Conservation (phyloP, 2,888 invertebrate genomes). For the Atethmia centrago region DNA sequence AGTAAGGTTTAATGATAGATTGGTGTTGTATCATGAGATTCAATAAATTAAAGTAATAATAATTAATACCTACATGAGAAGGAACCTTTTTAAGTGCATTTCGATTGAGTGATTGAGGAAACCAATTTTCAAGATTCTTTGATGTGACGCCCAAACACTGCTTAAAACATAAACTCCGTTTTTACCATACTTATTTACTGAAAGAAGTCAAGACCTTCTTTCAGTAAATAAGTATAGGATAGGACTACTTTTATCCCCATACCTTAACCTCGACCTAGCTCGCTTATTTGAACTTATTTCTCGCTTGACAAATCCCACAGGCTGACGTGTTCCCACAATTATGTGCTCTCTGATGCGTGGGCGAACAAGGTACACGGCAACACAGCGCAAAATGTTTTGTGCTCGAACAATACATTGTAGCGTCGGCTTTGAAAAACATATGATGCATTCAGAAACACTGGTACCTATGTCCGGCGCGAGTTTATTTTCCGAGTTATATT, state of each 20-base stretch:
- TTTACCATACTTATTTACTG: not conserved
- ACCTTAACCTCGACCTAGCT: not conserved
- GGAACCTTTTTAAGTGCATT: not conserved
- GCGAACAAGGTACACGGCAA: not conserved
- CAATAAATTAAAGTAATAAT: too few species aligned
- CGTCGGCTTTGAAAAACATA: constrained; percentile 11
- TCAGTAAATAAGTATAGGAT: too few species aligned
- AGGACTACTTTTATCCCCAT: not conserved
- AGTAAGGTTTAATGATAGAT: not conserved
- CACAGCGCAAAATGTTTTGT: constrained; percentile 34
- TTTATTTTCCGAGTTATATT: constrained; percentile 13
- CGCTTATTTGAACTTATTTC: not conserved
- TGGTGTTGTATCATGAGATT: too few species aligned
- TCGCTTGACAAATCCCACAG: constrained; percentile 1
- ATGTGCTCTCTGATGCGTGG: not conserved
- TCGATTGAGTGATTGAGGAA: not conserved
- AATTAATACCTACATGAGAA: too few species aligned
- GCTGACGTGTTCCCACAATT: constrained; percentile 11
- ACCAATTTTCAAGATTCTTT: too few species aligned
- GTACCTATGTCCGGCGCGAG: not conserved
- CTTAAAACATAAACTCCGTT: not conserved
- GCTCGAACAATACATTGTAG: constrained; percentile 14
- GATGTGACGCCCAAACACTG: not conserved
- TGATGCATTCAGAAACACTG: constrained; percentile 11
- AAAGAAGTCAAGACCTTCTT: not conserved